phyloP scores from a whole-genome alignment of 2,797 vertebrate genomes.

The Leucoraja ocellata region DNA sequence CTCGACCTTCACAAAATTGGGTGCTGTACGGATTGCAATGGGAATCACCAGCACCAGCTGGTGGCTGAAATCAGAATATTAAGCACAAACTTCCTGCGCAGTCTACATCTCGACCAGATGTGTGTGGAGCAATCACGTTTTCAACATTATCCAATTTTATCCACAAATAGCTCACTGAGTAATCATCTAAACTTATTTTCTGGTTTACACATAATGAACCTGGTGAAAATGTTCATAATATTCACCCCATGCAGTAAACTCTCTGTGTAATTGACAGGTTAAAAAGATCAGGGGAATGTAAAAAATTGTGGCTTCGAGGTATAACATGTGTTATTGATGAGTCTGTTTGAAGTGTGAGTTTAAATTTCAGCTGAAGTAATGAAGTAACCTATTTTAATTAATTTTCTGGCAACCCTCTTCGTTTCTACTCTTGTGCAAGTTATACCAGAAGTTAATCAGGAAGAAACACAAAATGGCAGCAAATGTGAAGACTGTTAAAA shows the following conservation, averaged over 20 bases:
- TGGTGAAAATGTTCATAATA: slow-evolving; percentile 17
- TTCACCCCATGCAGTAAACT: neutral
- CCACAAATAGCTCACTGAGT: too few species aligned
- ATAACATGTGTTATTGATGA: slow-evolving; percentile 34
- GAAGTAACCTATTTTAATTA: slow-evolving; percentile 35
- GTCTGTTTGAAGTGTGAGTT: slow-evolving; percentile 35
- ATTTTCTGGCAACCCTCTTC: slow-evolving; percentile 20
- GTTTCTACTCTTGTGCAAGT: neutral
- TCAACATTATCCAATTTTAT: too few species aligned
- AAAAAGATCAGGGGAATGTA: slow-evolving; percentile 28
- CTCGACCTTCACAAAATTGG: too few species aligned
- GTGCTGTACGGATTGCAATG: too few species aligned
- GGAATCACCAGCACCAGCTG: too few species aligned
- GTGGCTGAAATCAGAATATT: too few species aligned
- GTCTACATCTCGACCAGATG: too few species aligned
- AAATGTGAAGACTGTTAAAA: neutral
- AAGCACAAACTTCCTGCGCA: too few species aligned
- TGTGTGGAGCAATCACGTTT: too few species aligned
- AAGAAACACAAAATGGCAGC: slow-evolving; percentile 1
- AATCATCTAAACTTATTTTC: neutral
- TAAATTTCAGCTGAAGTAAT: slow-evolving; percentile 36
- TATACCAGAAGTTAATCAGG: neutral
- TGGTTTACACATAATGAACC: neutral
- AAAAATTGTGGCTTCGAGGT: slow-evolving; percentile 30
- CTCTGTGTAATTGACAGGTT: slow-evolving; percentile 13